A percentile compares a stretch with the other conserved stretches of the same genome.
Evolutionary conservation across 1,140 invertebrate genomes (phyloP).

Genomic region (Periplaneta americana): DNA sequence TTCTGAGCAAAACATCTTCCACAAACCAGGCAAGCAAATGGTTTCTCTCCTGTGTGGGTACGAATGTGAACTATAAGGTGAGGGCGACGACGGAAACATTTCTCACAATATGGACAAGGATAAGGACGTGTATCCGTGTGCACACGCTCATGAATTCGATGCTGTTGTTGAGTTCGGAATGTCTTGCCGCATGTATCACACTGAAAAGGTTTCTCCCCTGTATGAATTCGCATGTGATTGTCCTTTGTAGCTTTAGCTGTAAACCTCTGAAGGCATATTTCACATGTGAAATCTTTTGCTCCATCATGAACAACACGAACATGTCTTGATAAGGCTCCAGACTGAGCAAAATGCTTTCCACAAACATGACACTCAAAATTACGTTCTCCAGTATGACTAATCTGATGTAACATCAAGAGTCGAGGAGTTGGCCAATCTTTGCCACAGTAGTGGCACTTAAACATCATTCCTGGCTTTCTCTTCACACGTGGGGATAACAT

Average conservation of each 20-base stretch:
- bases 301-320: constrained; percentile 55
- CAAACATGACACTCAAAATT: constrained; percentile 64
- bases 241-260: constrained; percentile 43
- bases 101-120: constrained; percentile 55
- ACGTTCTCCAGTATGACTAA: constrained; percentile 52
- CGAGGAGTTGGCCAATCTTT: background rate
- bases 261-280: constrained; percentile 46
- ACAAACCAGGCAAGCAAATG: constrained; percentile 56
- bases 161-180: constrained; percentile 49
- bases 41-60: constrained; percentile 60
- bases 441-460: constrained; percentile 1
- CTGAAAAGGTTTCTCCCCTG: constrained; percentile 50
- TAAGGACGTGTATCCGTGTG: constrained; percentile 51
- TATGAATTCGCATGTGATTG: constrained; percentile 51
- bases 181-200: constrained; percentile 52
- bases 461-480: background rate
- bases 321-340: constrained; percentile 55
- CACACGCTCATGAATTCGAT: constrained; percentile 43
- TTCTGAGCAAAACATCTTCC: constrained; percentile 41
- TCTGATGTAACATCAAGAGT: background rate
- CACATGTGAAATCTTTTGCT: constrained; percentile 49
- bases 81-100: constrained; percentile 52
- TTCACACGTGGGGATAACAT: background rate
- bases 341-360: constrained; percentile 64
- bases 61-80: constrained; percentile 51